Conservation (phyloP, 2,797 vertebrate species). For the Bufotes viridis region DNA sequence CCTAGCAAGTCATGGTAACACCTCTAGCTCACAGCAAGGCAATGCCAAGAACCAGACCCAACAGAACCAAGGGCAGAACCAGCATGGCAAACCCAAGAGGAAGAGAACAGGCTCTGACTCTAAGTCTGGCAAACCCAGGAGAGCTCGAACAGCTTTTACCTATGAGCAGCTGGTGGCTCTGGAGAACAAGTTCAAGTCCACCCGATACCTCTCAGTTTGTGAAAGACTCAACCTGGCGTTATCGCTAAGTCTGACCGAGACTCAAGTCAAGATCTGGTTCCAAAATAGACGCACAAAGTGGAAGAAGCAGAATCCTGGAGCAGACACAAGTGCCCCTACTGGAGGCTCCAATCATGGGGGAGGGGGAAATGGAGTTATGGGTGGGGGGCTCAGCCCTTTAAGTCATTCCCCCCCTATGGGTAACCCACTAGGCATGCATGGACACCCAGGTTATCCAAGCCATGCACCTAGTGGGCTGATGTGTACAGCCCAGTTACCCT, state of each 20-base stretch:
- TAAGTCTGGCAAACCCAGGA: constrained; percentile 91
- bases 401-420: constrained; percentile 91
- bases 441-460: constrained; percentile 78
- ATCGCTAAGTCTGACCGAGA: constrained; percentile 92
- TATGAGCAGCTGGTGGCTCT: constrained; percentile 94
- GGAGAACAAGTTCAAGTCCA: constrained; percentile 96
- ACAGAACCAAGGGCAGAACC: constrained; percentile 66
- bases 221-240: constrained; percentile 92
- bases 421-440: constrained; percentile 89
- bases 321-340: constrained; percentile 91
- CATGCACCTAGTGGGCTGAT: constrained; percentile 88
- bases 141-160: constrained; percentile 93
- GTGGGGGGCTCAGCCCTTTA: constrained; percentile 86
- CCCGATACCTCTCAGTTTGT: constrained; percentile 92
- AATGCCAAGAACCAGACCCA: constrained; percentile 66
- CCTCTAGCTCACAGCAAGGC: constrained; percentile 64
- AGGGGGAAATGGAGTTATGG: constrained; percentile 68
- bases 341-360: constrained; percentile 70
- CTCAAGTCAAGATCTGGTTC: constrained; percentile 96
- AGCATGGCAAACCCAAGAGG: constrained; percentile 84
- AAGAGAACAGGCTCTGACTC: constrained; percentile 93
- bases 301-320: constrained; percentile 96
- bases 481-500: constrained; percentile 89
- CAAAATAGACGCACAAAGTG: constrained; percentile 95
- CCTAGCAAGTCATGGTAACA: constrained; percentile 57